Evolutionary conservation across 2,797 vertebrate genomes (phyloP).

Genomic region (Danionella dracula): DNA sequence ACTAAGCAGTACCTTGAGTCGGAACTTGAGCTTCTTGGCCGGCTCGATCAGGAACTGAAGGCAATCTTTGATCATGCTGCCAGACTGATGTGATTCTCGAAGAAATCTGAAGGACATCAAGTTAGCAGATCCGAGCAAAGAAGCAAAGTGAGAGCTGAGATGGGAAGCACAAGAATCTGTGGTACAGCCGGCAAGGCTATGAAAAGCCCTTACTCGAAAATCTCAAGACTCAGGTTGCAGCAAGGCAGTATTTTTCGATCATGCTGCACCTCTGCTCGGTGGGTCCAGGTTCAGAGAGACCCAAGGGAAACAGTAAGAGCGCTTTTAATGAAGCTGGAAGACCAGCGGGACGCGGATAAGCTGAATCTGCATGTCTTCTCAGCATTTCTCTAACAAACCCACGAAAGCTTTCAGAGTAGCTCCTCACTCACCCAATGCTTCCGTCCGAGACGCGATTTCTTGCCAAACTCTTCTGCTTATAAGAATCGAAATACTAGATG

Average conservation of each 20-base stretch:
- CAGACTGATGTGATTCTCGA: slow-evolving; percentile 46
- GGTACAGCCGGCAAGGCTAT: not conserved
- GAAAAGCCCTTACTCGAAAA: not conserved
- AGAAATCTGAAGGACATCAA: not conserved
- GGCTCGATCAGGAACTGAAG: slow-evolving; percentile 75
- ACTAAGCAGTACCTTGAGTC: slow-evolving; percentile 74
- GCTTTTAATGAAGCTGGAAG: slow-evolving; percentile 33
- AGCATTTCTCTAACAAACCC: slow-evolving; percentile 1
- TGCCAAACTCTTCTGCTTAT: no score
- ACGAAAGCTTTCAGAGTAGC: slow-evolving; percentile 36
- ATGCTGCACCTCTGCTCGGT: slow-evolving; percentile 16
- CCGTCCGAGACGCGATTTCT: no score
- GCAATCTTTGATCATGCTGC: slow-evolving; percentile 74
- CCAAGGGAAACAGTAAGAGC: slow-evolving; percentile 52
- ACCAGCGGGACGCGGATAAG: slow-evolving; percentile 44
- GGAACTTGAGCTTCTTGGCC: slow-evolving; percentile 72
- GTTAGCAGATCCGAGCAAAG: not conserved
- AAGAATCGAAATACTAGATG: no score
- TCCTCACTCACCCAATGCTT: slow-evolving; percentile 39
- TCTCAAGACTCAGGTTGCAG: slow-evolving; percentile 21
- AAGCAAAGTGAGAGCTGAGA: not conserved
- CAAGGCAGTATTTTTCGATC: slow-evolving; percentile 21
- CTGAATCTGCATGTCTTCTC: slow-evolving; percentile 63
- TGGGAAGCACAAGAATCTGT: not conserved
- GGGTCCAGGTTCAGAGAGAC: slow-evolving; percentile 56